phyloP scores from a whole-genome alignment of 2,888 invertebrate species.

The Tromatobia lineatoria region DNA sequence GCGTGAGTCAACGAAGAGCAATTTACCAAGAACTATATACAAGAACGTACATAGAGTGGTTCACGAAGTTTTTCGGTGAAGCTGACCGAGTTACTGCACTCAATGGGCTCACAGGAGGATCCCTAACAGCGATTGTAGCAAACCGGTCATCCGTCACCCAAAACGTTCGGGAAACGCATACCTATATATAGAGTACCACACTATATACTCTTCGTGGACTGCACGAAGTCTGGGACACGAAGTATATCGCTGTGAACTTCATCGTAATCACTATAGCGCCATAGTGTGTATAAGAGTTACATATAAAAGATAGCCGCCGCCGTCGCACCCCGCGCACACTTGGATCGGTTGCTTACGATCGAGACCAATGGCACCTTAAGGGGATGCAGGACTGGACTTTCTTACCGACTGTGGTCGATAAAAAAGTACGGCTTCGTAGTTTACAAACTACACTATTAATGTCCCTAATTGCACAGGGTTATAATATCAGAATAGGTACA shows the following conservation, averaged over 20 bases:
- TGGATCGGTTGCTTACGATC: not conserved
- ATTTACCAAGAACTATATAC: conserved; percentile 25
- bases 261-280: not conserved
- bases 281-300: not conserved
- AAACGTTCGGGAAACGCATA: not conserved
- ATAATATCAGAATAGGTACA: no score
- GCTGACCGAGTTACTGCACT: conserved; percentile 23
- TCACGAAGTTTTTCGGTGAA: conserved; percentile 27
- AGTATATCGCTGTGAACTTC: not conserved
- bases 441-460: not conserved
- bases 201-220: not conserved
- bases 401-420: no score
- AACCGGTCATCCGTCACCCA: conserved; percentile 29
- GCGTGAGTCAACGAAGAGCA: conserved; percentile 47
- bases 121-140: conserved; percentile 16
- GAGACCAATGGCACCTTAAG: conserved; percentile 14
- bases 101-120: not conserved
- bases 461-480: no score
- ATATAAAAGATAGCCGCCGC: not conserved
- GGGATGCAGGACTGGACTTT: no score
- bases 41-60: conserved; percentile 10
- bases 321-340: conserved; percentile 19
- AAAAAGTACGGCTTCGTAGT: no score
- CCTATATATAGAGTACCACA: conserved; percentile 10
- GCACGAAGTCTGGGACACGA: not conserved